These are phyloP conservation scores for Gambusia yucatana DNA, from an alignment of 2,797 vertebrate genomes.

Conservation along the genomic window DNA sequence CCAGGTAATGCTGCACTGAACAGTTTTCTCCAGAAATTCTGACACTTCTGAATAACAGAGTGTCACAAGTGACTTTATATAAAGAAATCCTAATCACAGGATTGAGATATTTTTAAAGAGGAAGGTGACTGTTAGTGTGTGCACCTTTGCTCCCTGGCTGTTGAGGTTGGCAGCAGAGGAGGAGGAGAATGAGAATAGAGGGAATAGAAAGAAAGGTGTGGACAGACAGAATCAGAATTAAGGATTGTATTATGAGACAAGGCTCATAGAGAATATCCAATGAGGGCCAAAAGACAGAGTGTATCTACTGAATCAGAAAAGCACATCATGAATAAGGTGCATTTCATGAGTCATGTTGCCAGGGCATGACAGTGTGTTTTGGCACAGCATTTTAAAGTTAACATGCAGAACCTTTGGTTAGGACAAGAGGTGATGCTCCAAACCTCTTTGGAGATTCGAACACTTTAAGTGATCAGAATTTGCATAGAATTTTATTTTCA, in stretches of 20 bases:
- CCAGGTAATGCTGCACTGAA: constrained; percentile 19
- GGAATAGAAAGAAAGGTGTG: constrained; percentile 24
- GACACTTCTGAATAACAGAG: constrained; percentile 48
- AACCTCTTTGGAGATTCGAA: too few relatives aligned
- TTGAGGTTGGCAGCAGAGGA: constrained; percentile 58
- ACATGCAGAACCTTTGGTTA: background rate
- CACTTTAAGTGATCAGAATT: background rate
- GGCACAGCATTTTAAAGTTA: background rate
- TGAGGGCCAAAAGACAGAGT: background rate
- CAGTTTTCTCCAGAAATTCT: constrained; percentile 27
- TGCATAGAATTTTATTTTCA: background rate
- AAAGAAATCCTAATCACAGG: constrained; percentile 28
- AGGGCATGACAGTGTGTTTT: background rate
- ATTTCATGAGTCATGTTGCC: background rate
- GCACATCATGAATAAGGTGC: background rate
- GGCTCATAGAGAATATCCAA: constrained; percentile 44
- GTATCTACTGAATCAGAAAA: background rate
- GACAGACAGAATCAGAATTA: constrained; percentile 23
- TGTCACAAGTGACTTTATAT: background rate
- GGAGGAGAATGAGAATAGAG: constrained; percentile 34
- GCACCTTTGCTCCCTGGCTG: constrained; percentile 44
- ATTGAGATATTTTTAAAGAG: constrained; percentile 15
- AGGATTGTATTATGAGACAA: constrained; percentile 35
- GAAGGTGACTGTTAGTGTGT: constrained; percentile 21
- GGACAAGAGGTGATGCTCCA: background rate